These are phyloP conservation scores for Rutpela maculata DNA, from an alignment of 2,888 invertebrate genomes.

Conservation along the genomic window DNA sequence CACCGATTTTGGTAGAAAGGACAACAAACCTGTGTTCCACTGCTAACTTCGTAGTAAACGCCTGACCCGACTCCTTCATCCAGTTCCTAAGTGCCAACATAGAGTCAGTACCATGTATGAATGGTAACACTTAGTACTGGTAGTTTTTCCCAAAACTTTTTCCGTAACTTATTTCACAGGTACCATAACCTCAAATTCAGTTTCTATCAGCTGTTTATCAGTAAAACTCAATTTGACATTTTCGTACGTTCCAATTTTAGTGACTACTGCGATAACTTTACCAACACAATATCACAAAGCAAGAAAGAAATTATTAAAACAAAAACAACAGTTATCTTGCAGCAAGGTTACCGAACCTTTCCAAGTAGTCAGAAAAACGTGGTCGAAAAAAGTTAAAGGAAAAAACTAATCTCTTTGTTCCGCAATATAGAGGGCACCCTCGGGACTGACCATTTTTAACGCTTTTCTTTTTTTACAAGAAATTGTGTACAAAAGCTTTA, in stretches of 20 bases:
- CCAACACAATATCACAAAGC: too few relatives aligned
- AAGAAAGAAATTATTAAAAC: too few relatives aligned
- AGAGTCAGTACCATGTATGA: conserved; percentile 63
- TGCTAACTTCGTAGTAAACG: conserved; percentile 72
- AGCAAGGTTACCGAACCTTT: too few relatives aligned
- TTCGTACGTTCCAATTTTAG: not conserved
- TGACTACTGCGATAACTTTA: too few relatives aligned
- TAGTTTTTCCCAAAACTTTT: conserved; percentile 51
- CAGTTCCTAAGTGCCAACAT: conserved; percentile 74
- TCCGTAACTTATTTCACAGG: not conserved
- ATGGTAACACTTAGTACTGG: conserved; percentile 72
- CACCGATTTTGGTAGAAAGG: conserved; percentile 60
- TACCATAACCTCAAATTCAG: conserved; percentile 14
- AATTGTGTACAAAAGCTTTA: conserved; percentile 9
- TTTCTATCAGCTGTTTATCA: not conserved
- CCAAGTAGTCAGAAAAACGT: not conserved
- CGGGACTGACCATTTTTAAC: conserved; percentile 7
- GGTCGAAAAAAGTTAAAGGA: conserved; percentile 16
- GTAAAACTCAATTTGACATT: conserved; percentile 10
- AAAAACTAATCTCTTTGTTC: conserved; percentile 5
- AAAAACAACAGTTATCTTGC: too few relatives aligned
- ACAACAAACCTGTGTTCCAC: conserved; percentile 73
- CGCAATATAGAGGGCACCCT: not conserved
- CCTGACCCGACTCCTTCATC: conserved; percentile 72
- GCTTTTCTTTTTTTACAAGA: not conserved